Evolutionary conservation across 2,797 vertebrate genomes (phyloP), one percentile per base, ranked within the genome.

Genomic region (Rhinogobio ventralis): DNA sequence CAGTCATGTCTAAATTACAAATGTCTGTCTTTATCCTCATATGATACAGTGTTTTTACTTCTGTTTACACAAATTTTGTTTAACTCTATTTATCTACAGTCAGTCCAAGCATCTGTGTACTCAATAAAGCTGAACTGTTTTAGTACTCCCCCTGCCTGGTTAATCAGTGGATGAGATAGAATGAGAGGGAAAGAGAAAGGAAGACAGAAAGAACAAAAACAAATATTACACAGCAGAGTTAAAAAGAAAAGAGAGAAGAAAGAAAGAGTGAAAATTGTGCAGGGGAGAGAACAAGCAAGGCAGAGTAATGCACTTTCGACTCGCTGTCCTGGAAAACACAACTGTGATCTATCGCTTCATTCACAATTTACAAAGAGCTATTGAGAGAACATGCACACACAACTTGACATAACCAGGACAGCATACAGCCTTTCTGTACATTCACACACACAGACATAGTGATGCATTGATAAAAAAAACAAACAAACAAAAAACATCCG

Each of bases 281-380:
- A 20, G 9, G 23, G 20, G 53, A 39, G 33, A 57, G 13, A 75
- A 28, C 8, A 2, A 45, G 7, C 6, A 30, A 66, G 17, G 53
- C 42, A 51, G 17, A 57, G 49, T 25, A 81, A 25, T 39, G 49
- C 49, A n/a, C 14, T 42, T 55, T 68, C 25, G 28, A 25, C n/a
- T n/a, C n/a, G n/a, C n/a, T n/a, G n/a, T n/a, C n/a, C n/a, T n/a
- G n/a, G n/a, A n/a, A n/a, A n/a, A n/a, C n/a, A n/a, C n/a, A n/a
- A n/a, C 51, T 23, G 80, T 30, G 36, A 72, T 81, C 49, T 67
- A 66, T 67, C 23, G 39, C 49, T 62, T 82, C 25, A 82, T 72
- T 73, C 39, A 73, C 68, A 62, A 73, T 46, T 73, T 73, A 82
- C 80, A 73, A 72, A 69, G 49, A 69, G 68, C 68, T 60, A 30